Evolutionary conservation across 1,140 invertebrate genomes (phyloP).

Genomic region (Helicorthomorpha holstii): DNA sequence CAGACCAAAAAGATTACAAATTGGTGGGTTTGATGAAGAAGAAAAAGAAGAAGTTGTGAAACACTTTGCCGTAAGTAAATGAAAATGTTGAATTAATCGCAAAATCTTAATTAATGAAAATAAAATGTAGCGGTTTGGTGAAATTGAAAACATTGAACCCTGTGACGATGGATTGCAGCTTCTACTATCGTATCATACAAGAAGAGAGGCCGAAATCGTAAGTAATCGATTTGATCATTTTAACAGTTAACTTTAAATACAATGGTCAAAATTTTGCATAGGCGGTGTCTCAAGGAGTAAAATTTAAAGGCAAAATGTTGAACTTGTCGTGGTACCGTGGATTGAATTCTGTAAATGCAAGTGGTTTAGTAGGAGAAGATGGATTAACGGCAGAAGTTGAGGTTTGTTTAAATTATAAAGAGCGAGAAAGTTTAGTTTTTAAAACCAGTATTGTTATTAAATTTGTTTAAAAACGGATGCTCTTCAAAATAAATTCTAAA

Average conservation of each 20-base stretch:
- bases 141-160: conserved; percentile 45
- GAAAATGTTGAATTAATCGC: conserved; percentile 13
- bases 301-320: conserved; percentile 36
- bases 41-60: conserved; percentile 47
- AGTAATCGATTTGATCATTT: conserved; percentile 29
- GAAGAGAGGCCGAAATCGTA: conserved; percentile 52
- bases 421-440: too few species aligned
- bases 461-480: too few species aligned
- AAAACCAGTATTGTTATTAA: too few species aligned
- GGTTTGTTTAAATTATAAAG: too few species aligned
- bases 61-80: conserved; percentile 47
- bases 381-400: conserved; percentile 13
- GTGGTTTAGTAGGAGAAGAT: conserved; percentile 8
- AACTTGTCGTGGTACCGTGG: conserved; percentile 23
- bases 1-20: conserved; percentile 54
- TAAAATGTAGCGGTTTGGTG: conserved; percentile 43
- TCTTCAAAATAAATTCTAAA: too few species aligned
- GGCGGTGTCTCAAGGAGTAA: conserved; percentile 7
- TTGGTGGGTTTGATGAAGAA: conserved; percentile 55
- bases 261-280: not conserved
- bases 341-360: not conserved
- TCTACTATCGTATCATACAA: conserved; percentile 47
- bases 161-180: conserved; percentile 46
- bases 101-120: not conserved
- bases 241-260: not conserved